phyloP scores from a whole-genome alignment of 2,113 vertebrate species.

The Mionectes macconnelli region DNA sequence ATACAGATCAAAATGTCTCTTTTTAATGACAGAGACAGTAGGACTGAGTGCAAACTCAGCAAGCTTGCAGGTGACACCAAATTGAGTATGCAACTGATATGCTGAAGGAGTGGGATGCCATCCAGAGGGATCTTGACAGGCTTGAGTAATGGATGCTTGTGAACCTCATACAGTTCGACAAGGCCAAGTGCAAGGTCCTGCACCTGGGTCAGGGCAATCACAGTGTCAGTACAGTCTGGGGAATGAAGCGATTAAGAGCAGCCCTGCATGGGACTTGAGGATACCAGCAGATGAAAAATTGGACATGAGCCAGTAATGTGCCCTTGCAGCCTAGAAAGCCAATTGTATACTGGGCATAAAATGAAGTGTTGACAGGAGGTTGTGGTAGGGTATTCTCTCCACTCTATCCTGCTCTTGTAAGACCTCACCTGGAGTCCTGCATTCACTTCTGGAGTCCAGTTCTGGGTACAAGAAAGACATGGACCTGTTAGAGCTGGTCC shows the following conservation, averaged over 20 bases:
- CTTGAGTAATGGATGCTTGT: not conserved
- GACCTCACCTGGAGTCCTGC: not conserved
- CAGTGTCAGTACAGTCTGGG: not conserved
- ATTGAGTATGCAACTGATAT: rapidly evolving
- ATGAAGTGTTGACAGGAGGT: rapidly evolving
- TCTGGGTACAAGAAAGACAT: not conserved
- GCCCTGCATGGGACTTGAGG: not conserved
- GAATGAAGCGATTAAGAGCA: not conserved
- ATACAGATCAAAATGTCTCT: not conserved
- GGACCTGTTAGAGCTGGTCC: too few relatives aligned
- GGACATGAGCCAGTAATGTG: not conserved
- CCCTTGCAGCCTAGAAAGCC: not conserved
- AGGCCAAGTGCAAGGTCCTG: not conserved
- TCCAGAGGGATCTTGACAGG: not conserved
- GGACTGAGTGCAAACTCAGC: not conserved
- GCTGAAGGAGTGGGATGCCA: not conserved
- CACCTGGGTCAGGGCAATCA: rapidly evolving
- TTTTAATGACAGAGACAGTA: not conserved
- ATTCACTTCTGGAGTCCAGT: not conserved
- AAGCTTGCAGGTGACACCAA: not conserved
- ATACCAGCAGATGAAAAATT: not conserved
- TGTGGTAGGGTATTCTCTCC: rapidly evolving
- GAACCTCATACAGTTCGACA: not conserved
- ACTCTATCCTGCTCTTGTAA: rapidly evolving
- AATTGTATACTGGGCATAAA: not conserved